These are phyloP conservation scores for Arvicola amphibius DNA, from an alignment of 2,797 vertebrate species.

Conservation along the genomic window DNA sequence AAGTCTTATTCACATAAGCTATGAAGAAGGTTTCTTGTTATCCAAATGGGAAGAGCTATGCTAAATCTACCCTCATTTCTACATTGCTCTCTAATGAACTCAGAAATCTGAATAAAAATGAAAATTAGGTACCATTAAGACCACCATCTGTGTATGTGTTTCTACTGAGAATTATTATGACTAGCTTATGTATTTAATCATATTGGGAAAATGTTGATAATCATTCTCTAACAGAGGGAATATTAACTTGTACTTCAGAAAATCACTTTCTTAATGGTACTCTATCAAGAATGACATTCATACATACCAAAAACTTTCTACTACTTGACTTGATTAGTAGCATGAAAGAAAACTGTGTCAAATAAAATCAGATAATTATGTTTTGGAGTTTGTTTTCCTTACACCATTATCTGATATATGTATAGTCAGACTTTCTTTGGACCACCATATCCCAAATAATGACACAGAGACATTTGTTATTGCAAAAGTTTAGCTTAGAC, in stretches of 20 bases:
- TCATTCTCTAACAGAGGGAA: not conserved
- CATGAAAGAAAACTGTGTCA: not conserved
- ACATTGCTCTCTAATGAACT: not conserved
- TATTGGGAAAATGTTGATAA: not conserved
- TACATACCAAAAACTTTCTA: not conserved
- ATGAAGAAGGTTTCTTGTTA: not conserved
- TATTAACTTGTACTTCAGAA: not conserved
- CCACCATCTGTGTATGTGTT: not conserved
- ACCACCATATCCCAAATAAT: not conserved
- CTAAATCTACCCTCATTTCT: not conserved
- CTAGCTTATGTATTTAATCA: not conserved
- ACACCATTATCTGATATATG: not conserved
- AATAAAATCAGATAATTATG: not conserved
- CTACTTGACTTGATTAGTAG: not conserved
- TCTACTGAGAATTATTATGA: constrained; percentile 29
- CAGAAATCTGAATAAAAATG: constrained; percentile 40
- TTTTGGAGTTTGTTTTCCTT: not conserved
- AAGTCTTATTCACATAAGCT: not conserved
- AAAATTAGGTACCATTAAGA: constrained; percentile 44
- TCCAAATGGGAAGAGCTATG: not conserved
- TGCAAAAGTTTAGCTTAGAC: not conserved
- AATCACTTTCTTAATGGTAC: not conserved
- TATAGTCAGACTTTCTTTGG: not conserved
- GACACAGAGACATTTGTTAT: not conserved
- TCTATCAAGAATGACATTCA: not conserved